phyloP scores from a whole-genome alignment of 2,888 invertebrate species.

The Tipula vernalis region DNA sequence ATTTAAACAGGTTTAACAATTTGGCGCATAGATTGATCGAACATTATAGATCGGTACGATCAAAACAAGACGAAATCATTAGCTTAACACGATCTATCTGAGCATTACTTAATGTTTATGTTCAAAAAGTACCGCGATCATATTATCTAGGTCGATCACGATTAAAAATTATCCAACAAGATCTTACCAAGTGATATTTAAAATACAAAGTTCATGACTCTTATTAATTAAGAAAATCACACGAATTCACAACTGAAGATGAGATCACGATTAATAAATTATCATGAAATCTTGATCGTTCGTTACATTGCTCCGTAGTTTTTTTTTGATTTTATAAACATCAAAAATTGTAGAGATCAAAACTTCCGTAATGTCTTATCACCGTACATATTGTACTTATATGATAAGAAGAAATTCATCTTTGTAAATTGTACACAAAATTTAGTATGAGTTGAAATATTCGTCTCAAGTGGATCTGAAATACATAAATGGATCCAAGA shows the following conservation, averaged over 20 bases:
- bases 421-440: neutral
- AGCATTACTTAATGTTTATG: too few relatives aligned
- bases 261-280: neutral
- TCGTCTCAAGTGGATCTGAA: neutral
- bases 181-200: neutral
- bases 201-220: neutral
- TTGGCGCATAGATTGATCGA: too few relatives aligned
- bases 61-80: too few relatives aligned
- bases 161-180: neutral
- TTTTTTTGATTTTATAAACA: neutral
- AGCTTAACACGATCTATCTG: too few relatives aligned
- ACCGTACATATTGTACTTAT: neutral
- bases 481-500: neutral
- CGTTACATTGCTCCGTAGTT: neutral
- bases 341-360: constrained; percentile 5
- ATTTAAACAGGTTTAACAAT: too few relatives aligned
- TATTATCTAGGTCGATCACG: neutral
- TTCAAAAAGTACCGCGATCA: neutral
- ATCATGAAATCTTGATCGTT: neutral
- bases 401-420: neutral
- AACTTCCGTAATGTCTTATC: constrained; percentile 8
- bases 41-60: too few relatives aligned
- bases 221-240: neutral
- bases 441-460: neutral
- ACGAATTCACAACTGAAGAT: neutral